Percentiles rank a stretch among this genome's conserved stretches.
Evolutionary conservation across 1,140 invertebrate genomes (phyloP).

Genomic region (Drosophila arizonae): DNA sequence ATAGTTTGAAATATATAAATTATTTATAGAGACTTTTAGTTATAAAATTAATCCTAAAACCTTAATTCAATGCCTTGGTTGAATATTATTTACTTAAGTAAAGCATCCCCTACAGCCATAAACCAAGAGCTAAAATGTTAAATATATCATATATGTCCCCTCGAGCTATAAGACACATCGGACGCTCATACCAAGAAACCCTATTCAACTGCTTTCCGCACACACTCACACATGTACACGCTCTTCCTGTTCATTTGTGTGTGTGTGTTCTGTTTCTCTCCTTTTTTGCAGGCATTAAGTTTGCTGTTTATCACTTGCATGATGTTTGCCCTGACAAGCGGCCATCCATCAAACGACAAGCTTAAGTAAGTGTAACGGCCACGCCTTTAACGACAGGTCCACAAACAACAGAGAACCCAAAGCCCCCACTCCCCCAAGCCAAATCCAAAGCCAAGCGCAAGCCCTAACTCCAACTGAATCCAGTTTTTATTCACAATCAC

Average conservation of each 20-base stretch:
- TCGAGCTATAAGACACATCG: neutral
- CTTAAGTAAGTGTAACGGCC: constrained; percentile 76
- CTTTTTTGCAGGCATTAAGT: constrained; percentile 69
- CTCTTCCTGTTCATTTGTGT: neutral
- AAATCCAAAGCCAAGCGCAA: neutral
- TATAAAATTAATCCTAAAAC: too few relatives aligned
- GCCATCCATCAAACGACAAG: constrained; percentile 80
- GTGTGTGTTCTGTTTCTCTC: constrained; percentile 26
- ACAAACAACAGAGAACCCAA: constrained; percentile 1
- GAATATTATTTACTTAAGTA: too few relatives aligned
- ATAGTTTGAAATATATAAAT: too few relatives aligned
- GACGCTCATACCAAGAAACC: neutral
- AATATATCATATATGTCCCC: too few relatives aligned
- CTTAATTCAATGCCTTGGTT: too few relatives aligned
- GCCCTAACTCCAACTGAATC: neutral
- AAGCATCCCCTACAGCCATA: too few relatives aligned
- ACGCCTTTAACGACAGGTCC: constrained; percentile 59
- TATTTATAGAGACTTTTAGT: too few relatives aligned
- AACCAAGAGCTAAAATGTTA: too few relatives aligned
- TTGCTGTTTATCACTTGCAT: constrained; percentile 77
- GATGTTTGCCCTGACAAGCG: constrained; percentile 71
- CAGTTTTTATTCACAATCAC: constrained; percentile 11
- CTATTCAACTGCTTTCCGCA: neutral
- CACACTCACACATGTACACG: too few relatives aligned
- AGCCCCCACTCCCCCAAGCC: neutral